Base-by-base conservation (phyloP, 1,140 invertebrate genomes). In the Bactericera cockerelli region DNA sequence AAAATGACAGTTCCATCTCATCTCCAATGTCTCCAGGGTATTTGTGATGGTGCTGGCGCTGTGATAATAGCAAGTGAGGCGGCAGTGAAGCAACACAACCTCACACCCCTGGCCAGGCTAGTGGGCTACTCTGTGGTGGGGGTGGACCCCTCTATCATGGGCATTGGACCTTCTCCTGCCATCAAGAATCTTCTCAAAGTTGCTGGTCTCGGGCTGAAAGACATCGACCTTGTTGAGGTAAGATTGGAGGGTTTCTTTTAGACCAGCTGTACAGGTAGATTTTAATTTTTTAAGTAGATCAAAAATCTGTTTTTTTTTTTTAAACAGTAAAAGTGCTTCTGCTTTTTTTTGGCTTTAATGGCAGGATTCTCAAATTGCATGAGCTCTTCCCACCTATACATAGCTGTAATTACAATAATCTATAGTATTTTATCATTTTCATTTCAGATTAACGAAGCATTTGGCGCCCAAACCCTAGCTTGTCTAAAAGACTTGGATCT, bases 191-290 rank as follows among this genome's bases (percentile, higher is more conserved):
- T 97, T 6, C 75, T 91, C 0, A 80, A 80, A 66, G 71, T 75
- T 8, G 78, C 85, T 13, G 84, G 86, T 53, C 79, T 89, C 67
- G 80, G 79, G 42, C 66, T 98, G 4, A 77, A 87, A 60, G 85
- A 98, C 66, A 85, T 99, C 63, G 94, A 97, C 70, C 72, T 98
- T 24, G 73, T 98, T 67, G 95, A 99, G 76, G 93, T 96, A 74
- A 68, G 61, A 62, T 62, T 31, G 28, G 28, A 31, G 28, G 4
- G 28, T n/a, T n/a, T n/a, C n/a, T n/a, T n/a, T n/a, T n/a, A n/a
- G n/a, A n/a, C n/a, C n/a, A n/a, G n/a, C n/a, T n/a, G n/a, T n/a
- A n/a, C n/a, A n/a, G n/a, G n/a, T n/a, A n/a, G n/a, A n/a, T n/a
- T n/a, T n/a, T n/a, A n/a, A n/a, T n/a, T n/a, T n/a, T n/a, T n/a